Evolutionary conservation across 2,113 vertebrate species (phyloP).

Genomic region (Ursus arctos): DNA sequence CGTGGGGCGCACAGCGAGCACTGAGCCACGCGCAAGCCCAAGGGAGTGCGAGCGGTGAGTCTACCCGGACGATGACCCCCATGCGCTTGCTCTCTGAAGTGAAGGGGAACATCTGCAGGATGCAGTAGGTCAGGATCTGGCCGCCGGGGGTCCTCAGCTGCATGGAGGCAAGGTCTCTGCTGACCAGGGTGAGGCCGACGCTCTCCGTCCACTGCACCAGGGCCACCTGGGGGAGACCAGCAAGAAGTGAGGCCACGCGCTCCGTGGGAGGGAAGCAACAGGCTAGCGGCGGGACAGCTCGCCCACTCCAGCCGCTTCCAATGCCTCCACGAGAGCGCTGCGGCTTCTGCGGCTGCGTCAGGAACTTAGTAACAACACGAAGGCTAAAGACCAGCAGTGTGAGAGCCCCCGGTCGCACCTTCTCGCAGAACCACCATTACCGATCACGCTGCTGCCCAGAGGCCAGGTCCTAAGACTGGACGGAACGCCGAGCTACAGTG

Average conservation of each 20-base stretch:
- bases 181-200: conserved; percentile 96
- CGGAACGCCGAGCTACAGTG: too few relatives aligned
- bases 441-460: not conserved
- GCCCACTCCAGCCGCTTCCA: fast-evolving
- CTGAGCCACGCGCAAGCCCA: not conserved
- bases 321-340: not conserved
- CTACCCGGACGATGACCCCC: conserved; percentile 96
- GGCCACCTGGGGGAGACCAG: conserved; percentile 84
- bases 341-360: fast-evolving
- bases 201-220: conserved; percentile 98
- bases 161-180: conserved; percentile 95
- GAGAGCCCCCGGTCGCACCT: not conserved
- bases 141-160: conserved; percentile 96
- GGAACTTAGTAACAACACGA: too few relatives aligned
- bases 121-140: conserved; percentile 95
- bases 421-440: not conserved
- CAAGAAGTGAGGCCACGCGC: not conserved
- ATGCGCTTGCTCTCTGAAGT: conserved; percentile 98
- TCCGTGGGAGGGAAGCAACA: not conserved
- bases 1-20: not conserved
- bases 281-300: not conserved
- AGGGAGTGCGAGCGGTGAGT: not conserved
- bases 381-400: not conserved
- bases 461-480: too few relatives aligned
- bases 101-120: conserved; percentile 94